A percentile compares a stretch with the other conserved stretches of the same genome.
These are phyloP conservation scores for Campylorhamphus procurvoides DNA, from an alignment of 2,113 vertebrate genomes.

Conservation along the genomic window DNA sequence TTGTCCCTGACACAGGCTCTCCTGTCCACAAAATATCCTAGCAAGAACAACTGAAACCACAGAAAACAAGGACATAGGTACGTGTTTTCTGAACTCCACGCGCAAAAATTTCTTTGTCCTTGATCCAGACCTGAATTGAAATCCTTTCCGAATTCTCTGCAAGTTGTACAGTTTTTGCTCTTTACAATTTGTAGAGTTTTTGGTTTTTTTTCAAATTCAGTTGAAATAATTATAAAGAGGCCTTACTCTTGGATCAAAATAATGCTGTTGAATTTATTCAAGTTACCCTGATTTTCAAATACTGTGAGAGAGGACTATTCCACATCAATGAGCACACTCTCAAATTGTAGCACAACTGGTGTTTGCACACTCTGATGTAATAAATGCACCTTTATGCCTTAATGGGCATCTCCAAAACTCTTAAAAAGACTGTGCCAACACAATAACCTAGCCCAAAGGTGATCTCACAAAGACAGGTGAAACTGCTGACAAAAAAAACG, in stretches of 20 bases:
- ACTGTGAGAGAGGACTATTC: not conserved
- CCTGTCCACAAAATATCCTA: not conserved
- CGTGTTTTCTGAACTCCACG: not conserved
- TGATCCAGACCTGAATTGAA: not conserved
- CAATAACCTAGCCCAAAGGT: not conserved
- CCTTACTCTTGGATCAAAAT: not conserved
- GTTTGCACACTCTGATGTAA: not conserved
- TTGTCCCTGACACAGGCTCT: not conserved
- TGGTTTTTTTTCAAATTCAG: not conserved
- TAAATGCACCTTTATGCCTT: not conserved
- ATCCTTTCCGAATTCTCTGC: not conserved
- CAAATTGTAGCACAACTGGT: not conserved
- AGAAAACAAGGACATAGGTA: not conserved
- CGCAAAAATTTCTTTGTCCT: not conserved
- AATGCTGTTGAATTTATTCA: not conserved
- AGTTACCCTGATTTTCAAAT: not conserved
- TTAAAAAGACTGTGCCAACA: not conserved
- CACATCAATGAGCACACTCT: not conserved
- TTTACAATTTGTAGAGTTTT: not conserved
- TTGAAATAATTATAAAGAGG: not conserved
- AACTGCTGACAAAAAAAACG: not conserved
- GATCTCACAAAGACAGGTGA: not conserved
- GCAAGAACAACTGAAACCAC: not conserved
- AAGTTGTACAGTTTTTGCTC: not conserved
- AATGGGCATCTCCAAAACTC: not conserved